Percentiles rank a stretch among this genome's conserved stretches.
Evolutionary conservation across 2,888 invertebrate species (phyloP).

Genomic region (Cataglyphis rosenhaueri): DNA sequence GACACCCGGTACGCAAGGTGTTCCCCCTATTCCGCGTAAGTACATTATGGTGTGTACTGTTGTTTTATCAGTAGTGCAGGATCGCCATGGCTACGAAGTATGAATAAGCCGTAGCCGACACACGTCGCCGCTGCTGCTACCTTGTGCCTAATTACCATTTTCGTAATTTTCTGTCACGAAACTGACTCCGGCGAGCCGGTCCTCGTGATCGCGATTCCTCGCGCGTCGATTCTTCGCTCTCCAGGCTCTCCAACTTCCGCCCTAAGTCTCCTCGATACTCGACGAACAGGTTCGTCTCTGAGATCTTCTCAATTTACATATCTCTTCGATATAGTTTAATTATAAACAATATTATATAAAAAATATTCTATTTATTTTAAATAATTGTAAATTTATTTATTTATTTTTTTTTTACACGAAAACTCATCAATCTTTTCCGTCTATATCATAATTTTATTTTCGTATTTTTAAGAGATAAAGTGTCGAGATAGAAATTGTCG

Average conservation of each 20-base stretch:
- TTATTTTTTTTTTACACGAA: background rate
- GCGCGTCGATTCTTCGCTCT: conserved; percentile 1
- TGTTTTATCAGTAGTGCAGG: conserved; percentile 85
- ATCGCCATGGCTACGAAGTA: conserved; percentile 85
- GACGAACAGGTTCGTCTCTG: conserved; percentile 32
- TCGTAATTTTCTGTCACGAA: conserved; percentile 78
- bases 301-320: background rate
- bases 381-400: background rate
- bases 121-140: conserved; percentile 75
- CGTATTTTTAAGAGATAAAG: background rate
- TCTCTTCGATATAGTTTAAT: background rate
- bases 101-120: conserved; percentile 80
- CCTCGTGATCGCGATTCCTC: conserved; percentile 46
- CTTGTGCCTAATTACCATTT: conserved; percentile 81
- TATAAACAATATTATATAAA: background rate
- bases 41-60: conserved; percentile 82
- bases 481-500: background rate
- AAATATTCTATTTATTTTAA: background rate
- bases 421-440: background rate
- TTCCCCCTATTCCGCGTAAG: conserved; percentile 79
- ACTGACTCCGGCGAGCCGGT: conserved; percentile 63
- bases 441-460: background rate
- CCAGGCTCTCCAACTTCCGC: conserved; percentile 2
- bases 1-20: conserved; percentile 78
- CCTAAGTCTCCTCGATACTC: conserved; percentile 2